Percentiles rank a stretch among this genome's conserved stretches.
Evolutionary conservation across 2,113 vertebrate genomes (phyloP).

Genomic region (Isurus oxyrinchus): DNA sequence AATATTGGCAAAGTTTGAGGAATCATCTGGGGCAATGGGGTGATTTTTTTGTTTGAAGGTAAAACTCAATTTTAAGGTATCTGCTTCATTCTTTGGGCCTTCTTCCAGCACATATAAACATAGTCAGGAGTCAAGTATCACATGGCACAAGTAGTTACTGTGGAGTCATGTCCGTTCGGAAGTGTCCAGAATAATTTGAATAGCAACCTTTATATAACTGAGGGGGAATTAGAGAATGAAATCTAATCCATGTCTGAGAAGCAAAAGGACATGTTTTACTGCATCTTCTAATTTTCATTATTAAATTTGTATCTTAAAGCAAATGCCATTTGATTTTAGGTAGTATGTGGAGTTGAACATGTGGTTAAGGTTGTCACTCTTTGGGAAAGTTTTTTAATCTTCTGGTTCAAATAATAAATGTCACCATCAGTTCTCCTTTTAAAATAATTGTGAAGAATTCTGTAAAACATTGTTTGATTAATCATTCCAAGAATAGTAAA

Average conservation of each 20-base stretch:
- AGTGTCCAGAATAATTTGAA: neutral
- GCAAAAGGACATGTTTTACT: neutral
- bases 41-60: neutral
- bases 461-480: neutral
- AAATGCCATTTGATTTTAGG: neutral
- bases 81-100: neutral
- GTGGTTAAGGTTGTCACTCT: neutral
- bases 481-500: no score
- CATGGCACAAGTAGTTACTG: neutral
- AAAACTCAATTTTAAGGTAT: neutral
- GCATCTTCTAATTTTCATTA: neutral
- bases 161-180: neutral
- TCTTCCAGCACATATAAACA: neutral
- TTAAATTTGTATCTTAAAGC: neutral
- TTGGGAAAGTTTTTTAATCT: neutral
- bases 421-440: neutral
- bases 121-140: neutral
- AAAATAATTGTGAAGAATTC: neutral
- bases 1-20: neutral
- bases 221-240: neutral
- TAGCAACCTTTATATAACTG: neutral
- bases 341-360: neutral
- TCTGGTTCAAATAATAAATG: neutral
- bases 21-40: neutral
- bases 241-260: neutral